Conservation (phyloP, 2,797 vertebrate species). For the Gobio occitaniae region DNA sequence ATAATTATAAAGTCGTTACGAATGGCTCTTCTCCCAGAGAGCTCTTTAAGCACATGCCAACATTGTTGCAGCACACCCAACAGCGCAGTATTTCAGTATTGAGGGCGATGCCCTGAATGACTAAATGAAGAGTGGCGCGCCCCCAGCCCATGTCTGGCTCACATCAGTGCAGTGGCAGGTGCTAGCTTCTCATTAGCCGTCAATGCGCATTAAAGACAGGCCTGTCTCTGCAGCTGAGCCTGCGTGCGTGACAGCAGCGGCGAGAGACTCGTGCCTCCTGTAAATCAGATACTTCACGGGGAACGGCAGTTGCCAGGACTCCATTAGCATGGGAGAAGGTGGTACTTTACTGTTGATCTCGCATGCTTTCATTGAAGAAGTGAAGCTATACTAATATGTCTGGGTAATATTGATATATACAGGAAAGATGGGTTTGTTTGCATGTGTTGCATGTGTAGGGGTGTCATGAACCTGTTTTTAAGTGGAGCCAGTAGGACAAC, state of each 20-base stretch:
- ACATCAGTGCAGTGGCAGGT: slow-evolving; percentile 34
- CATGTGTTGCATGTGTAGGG: not conserved
- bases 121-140: slow-evolving; percentile 32
- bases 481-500: not conserved
- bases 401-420: not conserved
- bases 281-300: slow-evolving; percentile 10
- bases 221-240: slow-evolving; percentile 27
- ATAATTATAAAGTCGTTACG: slow-evolving; percentile 22
- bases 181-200: slow-evolving; percentile 23
- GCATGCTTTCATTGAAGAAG: not conserved
- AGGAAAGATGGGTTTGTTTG: not conserved
- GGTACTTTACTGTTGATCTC: not conserved
- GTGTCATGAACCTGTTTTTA: not conserved
- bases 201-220: slow-evolving; percentile 26
- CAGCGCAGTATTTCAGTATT: slow-evolving; percentile 15
- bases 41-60: slow-evolving; percentile 5
- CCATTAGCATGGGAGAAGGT: not conserved
- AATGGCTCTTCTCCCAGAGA: slow-evolving; percentile 23
- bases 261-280: slow-evolving; percentile 6
- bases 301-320: too few relatives aligned
- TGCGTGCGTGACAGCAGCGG: not conserved
- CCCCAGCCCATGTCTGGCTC: slow-evolving; percentile 11
- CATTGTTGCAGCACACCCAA: not conserved
- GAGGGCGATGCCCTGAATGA: not conserved
- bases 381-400: not conserved